These are phyloP conservation scores for Dendropsophus ebraccatus DNA, from an alignment of 2,113 vertebrate genomes.

Conservation along the genomic window DNA sequence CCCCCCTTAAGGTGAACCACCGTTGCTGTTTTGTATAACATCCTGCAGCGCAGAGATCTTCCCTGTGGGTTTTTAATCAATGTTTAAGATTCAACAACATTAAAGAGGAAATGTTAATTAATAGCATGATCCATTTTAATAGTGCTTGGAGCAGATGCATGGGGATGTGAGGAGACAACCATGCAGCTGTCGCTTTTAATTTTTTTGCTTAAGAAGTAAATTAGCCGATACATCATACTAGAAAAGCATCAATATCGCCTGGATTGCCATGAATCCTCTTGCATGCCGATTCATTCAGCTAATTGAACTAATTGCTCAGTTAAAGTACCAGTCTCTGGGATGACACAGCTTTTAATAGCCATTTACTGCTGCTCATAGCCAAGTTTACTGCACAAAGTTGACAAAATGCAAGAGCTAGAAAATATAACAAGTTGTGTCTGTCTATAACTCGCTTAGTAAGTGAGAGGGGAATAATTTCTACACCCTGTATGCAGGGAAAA, in stretches of 20 bases:
- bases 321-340: conserved; percentile 74
- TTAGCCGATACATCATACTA: conserved; percentile 75
- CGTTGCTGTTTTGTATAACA: conserved; percentile 8
- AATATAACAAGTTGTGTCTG: not conserved
- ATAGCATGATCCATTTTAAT: conserved; percentile 53
- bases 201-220: conserved; percentile 65
- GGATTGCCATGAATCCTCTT: conserved; percentile 73
- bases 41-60: conserved; percentile 43
- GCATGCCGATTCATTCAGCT: conserved; percentile 66
- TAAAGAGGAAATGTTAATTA: conserved; percentile 64
- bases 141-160: conserved; percentile 61
- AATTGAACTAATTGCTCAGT: conserved; percentile 78
- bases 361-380: conserved; percentile 67
- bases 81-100: conserved; percentile 51
- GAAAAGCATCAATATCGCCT: conserved; percentile 72
- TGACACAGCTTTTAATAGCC: conserved; percentile 73
- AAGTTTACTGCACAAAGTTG: not conserved
- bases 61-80: conserved; percentile 55
- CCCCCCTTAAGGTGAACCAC: conserved; percentile 24
- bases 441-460: not conserved
- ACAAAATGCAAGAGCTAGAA: not conserved
- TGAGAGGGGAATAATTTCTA: not conserved
- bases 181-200: conserved; percentile 61
- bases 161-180: conserved; percentile 61
- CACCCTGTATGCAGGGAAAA: too few species aligned